These are phyloP conservation scores for Mugil cephalus DNA, from an alignment of 2,113 vertebrate species.

Conservation along the genomic window DNA sequence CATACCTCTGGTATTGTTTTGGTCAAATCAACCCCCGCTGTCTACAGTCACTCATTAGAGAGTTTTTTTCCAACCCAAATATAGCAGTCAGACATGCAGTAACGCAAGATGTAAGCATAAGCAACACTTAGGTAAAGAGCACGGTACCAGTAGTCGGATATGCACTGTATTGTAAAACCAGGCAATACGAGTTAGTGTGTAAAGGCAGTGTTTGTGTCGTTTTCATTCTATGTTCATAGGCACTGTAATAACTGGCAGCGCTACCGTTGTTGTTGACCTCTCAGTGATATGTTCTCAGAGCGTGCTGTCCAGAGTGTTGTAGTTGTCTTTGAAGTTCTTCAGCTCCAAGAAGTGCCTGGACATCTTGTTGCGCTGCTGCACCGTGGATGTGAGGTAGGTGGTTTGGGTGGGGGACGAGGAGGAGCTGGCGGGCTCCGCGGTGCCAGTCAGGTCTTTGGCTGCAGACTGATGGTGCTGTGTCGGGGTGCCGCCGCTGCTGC, in stretches of 20 bases:
- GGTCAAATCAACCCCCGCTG: conserved; percentile 62
- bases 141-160: conserved; percentile 41
- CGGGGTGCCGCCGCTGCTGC: conserved; percentile 74
- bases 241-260: conserved; percentile 39
- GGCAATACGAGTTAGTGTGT: conserved; percentile 31
- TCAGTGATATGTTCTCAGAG: conserved; percentile 76
- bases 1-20: conserved; percentile 50
- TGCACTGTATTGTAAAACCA: conserved; percentile 44
- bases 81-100: conserved; percentile 40
- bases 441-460: conserved; percentile 91
- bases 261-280: background rate
- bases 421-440: conserved; percentile 73
- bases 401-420: conserved; percentile 90
- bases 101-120: conserved; percentile 28
- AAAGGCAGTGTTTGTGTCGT: conserved; percentile 59
- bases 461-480: conserved; percentile 91
- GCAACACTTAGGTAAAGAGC: conserved; percentile 38
- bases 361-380: conserved; percentile 93
- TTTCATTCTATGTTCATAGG: conserved; percentile 37
- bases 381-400: conserved; percentile 90
- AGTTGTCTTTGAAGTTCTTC: conserved; percentile 99
- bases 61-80: background rate
- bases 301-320: conserved; percentile 96
- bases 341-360: conserved; percentile 96
- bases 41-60: background rate